These are phyloP conservation scores for Anabas testudineus DNA, from an alignment of 2,797 vertebrate genomes.

Conservation along the genomic window DNA sequence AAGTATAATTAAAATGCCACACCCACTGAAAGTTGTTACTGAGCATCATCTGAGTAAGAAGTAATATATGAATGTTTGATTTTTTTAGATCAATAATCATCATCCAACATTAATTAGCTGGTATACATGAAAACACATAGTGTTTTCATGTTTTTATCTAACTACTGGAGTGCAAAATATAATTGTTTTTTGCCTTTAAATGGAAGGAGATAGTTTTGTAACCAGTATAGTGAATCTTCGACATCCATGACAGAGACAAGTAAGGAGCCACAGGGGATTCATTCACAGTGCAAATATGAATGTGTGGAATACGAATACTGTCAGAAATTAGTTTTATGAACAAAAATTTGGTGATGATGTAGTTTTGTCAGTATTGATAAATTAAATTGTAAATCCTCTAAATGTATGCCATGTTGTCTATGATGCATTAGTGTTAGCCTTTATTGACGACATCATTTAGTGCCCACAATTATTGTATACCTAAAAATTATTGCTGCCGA, in stretches of 20 bases:
- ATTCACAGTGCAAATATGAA: conserved; percentile 18
- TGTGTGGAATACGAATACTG: too few relatives aligned
- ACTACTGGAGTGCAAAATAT: conserved; percentile 56
- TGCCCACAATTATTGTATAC: background rate
- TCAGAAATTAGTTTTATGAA: too few relatives aligned
- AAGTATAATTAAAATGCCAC: conserved; percentile 4
- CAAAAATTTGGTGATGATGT: conserved; percentile 11
- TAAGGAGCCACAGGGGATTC: conserved; percentile 34
- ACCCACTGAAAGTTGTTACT: conserved; percentile 8
- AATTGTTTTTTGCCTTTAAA: conserved; percentile 45
- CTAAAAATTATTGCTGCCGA: background rate
- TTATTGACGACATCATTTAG: background rate
- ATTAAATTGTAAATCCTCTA: background rate
- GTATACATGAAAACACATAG: conserved; percentile 13
- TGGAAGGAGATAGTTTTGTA: conserved; percentile 51
- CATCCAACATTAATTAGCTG: conserved; percentile 74
- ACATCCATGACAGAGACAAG: conserved; percentile 56
- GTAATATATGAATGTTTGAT: conserved; percentile 73
- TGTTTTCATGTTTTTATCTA: conserved; percentile 2
- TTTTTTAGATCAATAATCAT: conserved; percentile 82
- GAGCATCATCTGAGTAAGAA: conserved; percentile 76
- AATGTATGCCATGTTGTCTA: background rate
- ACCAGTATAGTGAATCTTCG: conserved; percentile 61
- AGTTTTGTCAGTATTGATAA: too few relatives aligned
- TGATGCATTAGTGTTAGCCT: background rate